Conservation (phyloP, 2,113 vertebrate species). For the Euleptes europaea region DNA sequence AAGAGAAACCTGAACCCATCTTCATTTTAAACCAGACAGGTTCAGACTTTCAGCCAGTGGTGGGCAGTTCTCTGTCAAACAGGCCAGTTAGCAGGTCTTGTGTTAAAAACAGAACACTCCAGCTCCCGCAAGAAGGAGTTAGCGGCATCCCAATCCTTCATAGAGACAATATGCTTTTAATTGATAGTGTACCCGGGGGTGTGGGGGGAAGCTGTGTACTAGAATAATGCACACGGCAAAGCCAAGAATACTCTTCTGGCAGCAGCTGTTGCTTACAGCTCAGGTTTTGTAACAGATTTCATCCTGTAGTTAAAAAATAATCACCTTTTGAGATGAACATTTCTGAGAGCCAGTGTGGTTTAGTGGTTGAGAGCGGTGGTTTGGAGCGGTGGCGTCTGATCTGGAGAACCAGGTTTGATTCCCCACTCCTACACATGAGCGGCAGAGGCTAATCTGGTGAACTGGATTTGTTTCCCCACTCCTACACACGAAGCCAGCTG, state of each 20-base stretch:
- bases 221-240: not conserved
- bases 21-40: not conserved
- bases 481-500: no score
- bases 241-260: not conserved
- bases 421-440: no score
- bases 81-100: not conserved
- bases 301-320: rapidly evolving
- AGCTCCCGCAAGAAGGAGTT: not conserved
- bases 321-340: not conserved
- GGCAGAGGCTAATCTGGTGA: no score
- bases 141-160: not conserved
- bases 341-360: no score
- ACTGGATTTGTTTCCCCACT: no score
- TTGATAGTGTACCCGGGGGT: rapidly evolving
- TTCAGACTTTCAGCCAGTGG: not conserved
- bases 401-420: no score
- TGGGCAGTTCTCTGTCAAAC: not conserved
- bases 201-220: rapidly evolving
- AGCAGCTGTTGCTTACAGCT: rapidly evolving
- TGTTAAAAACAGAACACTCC: not conserved
- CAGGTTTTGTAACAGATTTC: not conserved
- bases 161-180: not conserved
- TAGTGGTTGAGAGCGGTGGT: no score
- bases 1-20: not conserved
- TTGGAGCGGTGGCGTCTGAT: no score